These are phyloP conservation scores for Battus philenor DNA, from an alignment of 1,140 invertebrate genomes.

Conservation along the genomic window DNA sequence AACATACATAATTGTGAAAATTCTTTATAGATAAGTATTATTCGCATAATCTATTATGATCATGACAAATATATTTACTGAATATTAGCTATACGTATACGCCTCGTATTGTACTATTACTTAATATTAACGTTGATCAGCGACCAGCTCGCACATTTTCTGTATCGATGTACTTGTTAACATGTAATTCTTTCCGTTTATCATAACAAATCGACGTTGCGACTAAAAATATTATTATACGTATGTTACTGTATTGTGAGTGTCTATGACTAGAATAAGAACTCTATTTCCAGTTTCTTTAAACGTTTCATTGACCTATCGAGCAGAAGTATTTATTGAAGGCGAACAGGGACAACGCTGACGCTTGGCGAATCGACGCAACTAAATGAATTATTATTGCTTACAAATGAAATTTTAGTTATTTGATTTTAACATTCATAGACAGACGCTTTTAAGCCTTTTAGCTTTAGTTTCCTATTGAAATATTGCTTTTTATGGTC, in stretches of 20 bases:
- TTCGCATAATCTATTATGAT: constrained; percentile 20
- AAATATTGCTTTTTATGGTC: constrained; percentile 38
- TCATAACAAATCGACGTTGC: background rate
- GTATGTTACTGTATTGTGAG: constrained; percentile 1
- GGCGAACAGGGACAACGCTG: no score
- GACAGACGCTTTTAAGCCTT: constrained; percentile 35
- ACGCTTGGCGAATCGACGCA: no score
- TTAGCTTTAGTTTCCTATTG: constrained; percentile 47
- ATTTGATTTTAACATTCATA: no score
- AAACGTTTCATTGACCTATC: no score
- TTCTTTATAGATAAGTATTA: constrained; percentile 28
- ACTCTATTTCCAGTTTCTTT: constrained; percentile 1
- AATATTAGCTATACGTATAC: constrained; percentile 3
- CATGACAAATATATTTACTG: constrained; percentile 37
- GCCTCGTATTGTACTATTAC: background rate
- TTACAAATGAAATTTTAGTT: no score
- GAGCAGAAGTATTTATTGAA: no score
- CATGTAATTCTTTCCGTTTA: background rate
- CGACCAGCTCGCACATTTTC: no score
- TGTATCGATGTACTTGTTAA: no score
- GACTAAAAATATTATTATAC: constrained; percentile 1
- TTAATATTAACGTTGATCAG: background rate
- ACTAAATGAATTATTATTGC: no score
- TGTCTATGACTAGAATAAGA: constrained; percentile 6
- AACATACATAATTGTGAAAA: constrained; percentile 32